Percentiles rank a stretch among this genome's conserved stretches.
Conservation (phyloP, 2,888 invertebrate genomes). For the Spodoptera exigua region DNA sequence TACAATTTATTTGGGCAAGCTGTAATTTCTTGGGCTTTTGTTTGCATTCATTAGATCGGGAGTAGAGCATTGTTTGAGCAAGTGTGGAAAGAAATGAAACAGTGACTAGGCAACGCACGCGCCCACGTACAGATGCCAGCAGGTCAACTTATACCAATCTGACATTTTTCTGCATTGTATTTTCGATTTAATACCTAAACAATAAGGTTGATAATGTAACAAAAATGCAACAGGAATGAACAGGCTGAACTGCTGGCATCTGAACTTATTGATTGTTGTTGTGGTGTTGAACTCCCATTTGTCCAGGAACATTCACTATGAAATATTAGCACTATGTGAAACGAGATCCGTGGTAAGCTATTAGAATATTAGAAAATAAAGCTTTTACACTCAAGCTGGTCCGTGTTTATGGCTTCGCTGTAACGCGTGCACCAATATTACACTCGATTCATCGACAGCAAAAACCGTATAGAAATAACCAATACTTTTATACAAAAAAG, state of each 20-base stretch:
- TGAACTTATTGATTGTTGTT: slow-evolving; percentile 60
- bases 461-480: not conserved
- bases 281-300: slow-evolving; percentile 67
- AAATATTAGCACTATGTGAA: slow-evolving; percentile 49
- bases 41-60: slow-evolving; percentile 72
- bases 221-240: too few relatives aligned
- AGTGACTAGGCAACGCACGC: slow-evolving; percentile 54
- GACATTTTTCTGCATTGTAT: too few relatives aligned
- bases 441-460: not conserved
- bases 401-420: slow-evolving; percentile 21
- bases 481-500: not conserved
- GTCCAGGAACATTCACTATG: slow-evolving; percentile 39
- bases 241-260: slow-evolving; percentile 28
- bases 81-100: slow-evolving; percentile 79
- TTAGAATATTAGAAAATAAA: slow-evolving; percentile 49
- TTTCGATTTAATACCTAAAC: too few relatives aligned
- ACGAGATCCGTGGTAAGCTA: slow-evolving; percentile 44
- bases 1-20: slow-evolving; percentile 49
- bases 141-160: too few relatives aligned
- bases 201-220: too few relatives aligned
- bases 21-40: slow-evolving; percentile 64
- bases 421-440: slow-evolving; percentile 17
- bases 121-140: slow-evolving; percentile 1
- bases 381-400: slow-evolving; percentile 9
- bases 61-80: slow-evolving; percentile 80